Evolutionary conservation across 2,113 vertebrate species (phyloP), one percentile per base, ranked within the genome.

Genomic region (Sprattus sprattus): DNA sequence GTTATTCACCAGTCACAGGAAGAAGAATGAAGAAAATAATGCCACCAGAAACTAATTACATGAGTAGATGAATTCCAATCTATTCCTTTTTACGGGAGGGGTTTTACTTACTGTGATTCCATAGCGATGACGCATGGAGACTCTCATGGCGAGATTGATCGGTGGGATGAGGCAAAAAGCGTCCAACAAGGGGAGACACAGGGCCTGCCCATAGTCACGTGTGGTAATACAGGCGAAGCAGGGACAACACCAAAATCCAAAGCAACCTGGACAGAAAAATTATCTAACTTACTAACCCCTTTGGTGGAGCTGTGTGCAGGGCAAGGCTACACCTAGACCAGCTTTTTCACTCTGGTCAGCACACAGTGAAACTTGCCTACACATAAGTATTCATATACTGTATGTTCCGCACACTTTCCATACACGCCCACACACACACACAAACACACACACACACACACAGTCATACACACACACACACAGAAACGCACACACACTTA

Each of bases 101-200:
- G 18, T 15, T 54, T 54, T 54, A 71, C 91, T 90, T 89, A 95
- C 95, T 64, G 82, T 91, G 86, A 96, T 96, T 81, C 91, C 92
- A 5, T 95, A 95, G 32, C 93, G 93, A 0, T 94, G 84, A 4
- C 95, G 82, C 94, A 96, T 92, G 22, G 92, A 92, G 25, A 91
- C 92, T 82, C 95, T 94, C 90, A 94, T 93, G 78, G 94, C 85
- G 87, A 94, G 88, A 28, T 83, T 88, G 87, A 91, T 28, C 0
- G 93, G 88, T 0, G 89, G 90, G 82, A 93, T 18, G 0, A 0
- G 0, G 0, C 90, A 92, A 25, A 64, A 94, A 1, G 1, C 0
- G 3, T 95, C 93, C 89, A 96, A 89, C 84, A 95, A 87, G 1
- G 95, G 95, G 80, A 95, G 88, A 89, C 93, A 95, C 0, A 95